These are phyloP conservation scores for Condylostylus longicornis DNA, from an alignment of 1,140 invertebrate genomes.

Conservation along the genomic window DNA sequence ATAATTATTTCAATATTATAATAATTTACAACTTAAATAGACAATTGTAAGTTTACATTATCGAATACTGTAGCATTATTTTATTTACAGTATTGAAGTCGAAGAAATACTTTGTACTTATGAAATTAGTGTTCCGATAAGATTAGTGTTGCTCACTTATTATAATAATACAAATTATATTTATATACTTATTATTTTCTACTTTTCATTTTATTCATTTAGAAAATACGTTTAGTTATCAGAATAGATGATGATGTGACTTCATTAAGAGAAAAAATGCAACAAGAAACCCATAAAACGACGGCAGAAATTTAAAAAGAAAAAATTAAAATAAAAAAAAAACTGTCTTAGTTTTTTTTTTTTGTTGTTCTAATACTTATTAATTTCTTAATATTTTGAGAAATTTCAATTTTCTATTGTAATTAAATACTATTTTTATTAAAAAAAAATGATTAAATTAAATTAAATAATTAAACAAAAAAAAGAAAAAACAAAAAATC, in stretches of 20 bases:
- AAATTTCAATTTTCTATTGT: too few species aligned
- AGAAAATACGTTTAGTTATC: conserved; percentile 69
- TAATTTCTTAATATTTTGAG: too few species aligned
- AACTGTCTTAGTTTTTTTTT: neutral
- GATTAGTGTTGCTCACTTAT: neutral
- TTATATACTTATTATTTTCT: conserved; percentile 3
- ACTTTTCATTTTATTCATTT: conserved; percentile 20
- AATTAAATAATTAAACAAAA: too few species aligned
- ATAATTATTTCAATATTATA: too few species aligned
- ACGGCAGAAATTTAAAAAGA: neutral
- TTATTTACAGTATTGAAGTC: neutral
- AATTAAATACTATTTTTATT: too few species aligned
- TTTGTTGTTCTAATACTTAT: neutral
- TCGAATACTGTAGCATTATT: too few species aligned
- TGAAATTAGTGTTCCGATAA: neutral
- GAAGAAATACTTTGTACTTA: neutral
- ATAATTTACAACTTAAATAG: too few species aligned
- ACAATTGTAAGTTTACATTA: too few species aligned
- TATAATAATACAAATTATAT: neutral
- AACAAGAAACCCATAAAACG: conserved; percentile 35
- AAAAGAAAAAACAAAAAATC: too few species aligned
- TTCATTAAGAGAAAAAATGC: conserved; percentile 58
- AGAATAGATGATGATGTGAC: conserved; percentile 67
- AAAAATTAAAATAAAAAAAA: neutral
- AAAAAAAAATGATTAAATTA: too few species aligned